Evolutionary conservation across 2,113 vertebrate genomes (phyloP).

Genomic region (Manacus vitellinus): DNA sequence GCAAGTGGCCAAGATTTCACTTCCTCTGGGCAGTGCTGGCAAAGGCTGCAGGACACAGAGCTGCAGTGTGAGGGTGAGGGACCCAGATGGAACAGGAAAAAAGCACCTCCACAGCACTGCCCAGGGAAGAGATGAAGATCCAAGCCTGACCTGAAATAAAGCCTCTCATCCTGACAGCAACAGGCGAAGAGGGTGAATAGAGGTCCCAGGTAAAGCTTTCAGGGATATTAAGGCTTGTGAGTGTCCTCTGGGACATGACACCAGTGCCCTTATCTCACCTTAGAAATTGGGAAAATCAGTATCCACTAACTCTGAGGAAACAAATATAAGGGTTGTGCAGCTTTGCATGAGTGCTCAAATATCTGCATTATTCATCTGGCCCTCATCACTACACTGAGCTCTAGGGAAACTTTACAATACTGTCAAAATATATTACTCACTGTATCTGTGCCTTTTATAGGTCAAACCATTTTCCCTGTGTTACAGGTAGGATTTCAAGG

Average conservation of each 20-base stretch:
- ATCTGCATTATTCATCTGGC: conserved; percentile 4
- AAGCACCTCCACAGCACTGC: too few species aligned
- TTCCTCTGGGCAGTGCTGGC: neutral
- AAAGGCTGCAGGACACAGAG: neutral
- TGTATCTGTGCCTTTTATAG: neutral
- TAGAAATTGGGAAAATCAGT: neutral
- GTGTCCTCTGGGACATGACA: neutral
- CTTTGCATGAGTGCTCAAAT: neutral
- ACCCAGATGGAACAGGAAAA: neutral
- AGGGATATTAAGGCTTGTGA: neutral
- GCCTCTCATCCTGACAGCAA: neutral
- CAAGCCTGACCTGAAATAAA: neutral
- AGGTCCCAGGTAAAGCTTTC: neutral
- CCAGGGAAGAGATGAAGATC: neutral
- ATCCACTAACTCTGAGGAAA: neutral
- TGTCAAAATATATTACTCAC: neutral
- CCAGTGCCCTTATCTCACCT: neutral
- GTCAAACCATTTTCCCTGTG: neutral
- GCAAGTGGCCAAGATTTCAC: neutral
- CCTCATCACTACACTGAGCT: neutral
- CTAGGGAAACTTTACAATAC: neutral
- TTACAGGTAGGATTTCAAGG: neutral
- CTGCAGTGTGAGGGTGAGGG: neutral
- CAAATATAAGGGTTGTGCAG: neutral
- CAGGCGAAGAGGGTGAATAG: neutral